phyloP scores from a whole-genome alignment of 92 coral and sea anemone genomes.

The Micromussa lordhowensis region DNA sequence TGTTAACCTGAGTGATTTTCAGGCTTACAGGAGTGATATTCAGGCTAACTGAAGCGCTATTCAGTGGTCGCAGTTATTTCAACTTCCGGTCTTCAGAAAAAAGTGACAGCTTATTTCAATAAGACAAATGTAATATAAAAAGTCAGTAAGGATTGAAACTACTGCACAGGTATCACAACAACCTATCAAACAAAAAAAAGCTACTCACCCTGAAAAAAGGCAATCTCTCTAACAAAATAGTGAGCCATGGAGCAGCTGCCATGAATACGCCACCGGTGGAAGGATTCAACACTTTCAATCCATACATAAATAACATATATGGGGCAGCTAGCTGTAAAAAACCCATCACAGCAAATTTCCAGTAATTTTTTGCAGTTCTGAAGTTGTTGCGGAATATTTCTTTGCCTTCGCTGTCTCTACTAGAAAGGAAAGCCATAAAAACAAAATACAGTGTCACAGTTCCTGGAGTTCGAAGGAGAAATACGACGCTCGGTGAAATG shows the following conservation, averaged over 20 bases:
- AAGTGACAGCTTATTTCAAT: background rate
- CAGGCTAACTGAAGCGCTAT: too few relatives aligned
- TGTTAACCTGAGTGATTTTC: too few relatives aligned
- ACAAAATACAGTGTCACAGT: conserved; percentile 71
- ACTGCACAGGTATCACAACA: too few relatives aligned
- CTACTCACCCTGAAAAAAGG: conserved; percentile 76
- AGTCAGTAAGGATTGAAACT: background rate
- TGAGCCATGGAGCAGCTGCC: conserved; percentile 95
- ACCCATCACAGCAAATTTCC: conserved; percentile 93
- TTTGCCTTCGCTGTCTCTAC: conserved; percentile 64
- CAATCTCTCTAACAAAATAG: conserved; percentile 78
- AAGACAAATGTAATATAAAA: too few relatives aligned
- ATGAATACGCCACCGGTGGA: conserved; percentile 87
- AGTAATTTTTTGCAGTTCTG: conserved; percentile 61
- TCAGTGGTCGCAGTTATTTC: too few relatives aligned
- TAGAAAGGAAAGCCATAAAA: conserved; percentile 59
- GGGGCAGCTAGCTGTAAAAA: conserved; percentile 92
- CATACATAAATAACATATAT: conserved; percentile 86
- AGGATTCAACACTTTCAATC: conserved; percentile 81
- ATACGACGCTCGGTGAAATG: conserved; percentile 81
- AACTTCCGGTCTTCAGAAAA: background rate
- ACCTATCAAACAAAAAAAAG: background rate
- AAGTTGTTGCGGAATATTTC: conserved; percentile 63
- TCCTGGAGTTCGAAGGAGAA: conserved; percentile 95
- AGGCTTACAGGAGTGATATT: too few relatives aligned